A percentile compares a stretch with the other conserved stretches of the same genome.
phyloP scores from a whole-genome alignment of 2,888 invertebrate genomes.

The Linyphia triangularis region DNA sequence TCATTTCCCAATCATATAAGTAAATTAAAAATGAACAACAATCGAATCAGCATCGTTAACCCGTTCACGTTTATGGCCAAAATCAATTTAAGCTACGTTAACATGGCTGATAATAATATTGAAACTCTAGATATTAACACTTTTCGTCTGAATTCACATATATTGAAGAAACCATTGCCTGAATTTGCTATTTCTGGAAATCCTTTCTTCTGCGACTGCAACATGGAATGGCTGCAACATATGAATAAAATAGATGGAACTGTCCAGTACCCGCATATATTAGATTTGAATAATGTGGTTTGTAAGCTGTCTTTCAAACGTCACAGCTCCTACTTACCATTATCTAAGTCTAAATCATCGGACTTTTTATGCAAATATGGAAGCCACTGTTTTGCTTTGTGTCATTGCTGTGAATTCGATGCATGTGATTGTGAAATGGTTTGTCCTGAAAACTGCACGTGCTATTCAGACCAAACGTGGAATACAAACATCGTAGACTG shows the following conservation, averaged over 20 bases:
- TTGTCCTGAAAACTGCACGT: constrained; percentile 91
- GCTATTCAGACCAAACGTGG: constrained; percentile 93
- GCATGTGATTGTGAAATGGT: constrained; percentile 96
- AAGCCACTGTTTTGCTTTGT: constrained; percentile 90
- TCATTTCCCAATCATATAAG: constrained; percentile 92
- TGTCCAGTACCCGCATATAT: constrained; percentile 88
- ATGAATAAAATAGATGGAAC: constrained; percentile 85
- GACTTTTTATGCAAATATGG: constrained; percentile 92
- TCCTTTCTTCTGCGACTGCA: constrained; percentile 92
- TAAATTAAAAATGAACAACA: constrained; percentile 92
- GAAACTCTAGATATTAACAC: constrained; percentile 93
- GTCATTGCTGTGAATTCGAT: constrained; percentile 94
- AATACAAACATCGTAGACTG: constrained; percentile 92
- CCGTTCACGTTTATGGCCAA: constrained; percentile 94
- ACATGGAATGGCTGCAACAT: constrained; percentile 93
- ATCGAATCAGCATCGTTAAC: constrained; percentile 90
- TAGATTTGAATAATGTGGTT: constrained; percentile 90
- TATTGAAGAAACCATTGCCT: constrained; percentile 85
- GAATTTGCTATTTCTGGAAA: constrained; percentile 92
- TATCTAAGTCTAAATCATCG: constrained; percentile 88
- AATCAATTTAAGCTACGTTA: constrained; percentile 91
- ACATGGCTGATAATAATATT: constrained; percentile 94
- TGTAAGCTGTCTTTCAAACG: constrained; percentile 90
- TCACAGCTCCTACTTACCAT: constrained; percentile 85
- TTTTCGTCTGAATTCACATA: constrained; percentile 88